Evolutionary conservation across 2,888 invertebrate species (phyloP).

Genomic region (Lomographa bimaculata): DNA sequence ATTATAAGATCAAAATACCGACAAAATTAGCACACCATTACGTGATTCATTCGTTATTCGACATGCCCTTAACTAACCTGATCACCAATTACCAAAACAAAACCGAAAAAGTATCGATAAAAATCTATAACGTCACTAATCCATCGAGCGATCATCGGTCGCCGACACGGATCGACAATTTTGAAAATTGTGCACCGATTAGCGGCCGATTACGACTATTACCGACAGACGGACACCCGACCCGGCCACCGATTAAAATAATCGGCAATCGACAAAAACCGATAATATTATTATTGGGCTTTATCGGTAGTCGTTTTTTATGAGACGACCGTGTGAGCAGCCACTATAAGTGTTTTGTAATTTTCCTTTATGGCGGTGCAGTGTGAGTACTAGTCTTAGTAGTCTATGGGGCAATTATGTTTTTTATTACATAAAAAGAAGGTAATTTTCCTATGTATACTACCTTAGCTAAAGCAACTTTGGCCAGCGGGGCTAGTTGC

Average conservation of each 20-base stretch:
- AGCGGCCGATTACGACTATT: conserved; percentile 81
- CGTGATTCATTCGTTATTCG: too few relatives aligned
- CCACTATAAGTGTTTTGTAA: conserved; percentile 36
- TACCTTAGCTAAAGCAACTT: too few relatives aligned
- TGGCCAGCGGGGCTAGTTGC: too few relatives aligned
- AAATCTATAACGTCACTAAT: conserved; percentile 56
- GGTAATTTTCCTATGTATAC: too few relatives aligned
- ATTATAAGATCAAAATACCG: too few relatives aligned
- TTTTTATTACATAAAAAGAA: too few relatives aligned
- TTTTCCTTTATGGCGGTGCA: conserved; percentile 24
- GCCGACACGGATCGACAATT: conserved; percentile 82
- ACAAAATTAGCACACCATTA: too few relatives aligned
- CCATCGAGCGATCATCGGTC: conserved; percentile 66
- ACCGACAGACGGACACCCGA: conserved; percentile 81
- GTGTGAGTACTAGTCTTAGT: too few relatives aligned
- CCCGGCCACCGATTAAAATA: conserved; percentile 76
- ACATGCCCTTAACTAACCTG: conserved; percentile 1
- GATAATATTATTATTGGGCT: conserved; percentile 67
- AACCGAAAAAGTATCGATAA: conserved; percentile 46
- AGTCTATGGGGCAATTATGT: too few relatives aligned
- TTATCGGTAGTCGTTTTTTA: conserved; percentile 63
- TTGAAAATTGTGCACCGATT: conserved; percentile 82
- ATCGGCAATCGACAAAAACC: conserved; percentile 80
- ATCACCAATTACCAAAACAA: conserved; percentile 19
- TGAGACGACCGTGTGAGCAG: conserved; percentile 44